These are phyloP conservation scores for Bugulina stolonifera DNA, from an alignment of 2,888 invertebrate genomes.

Conservation along the genomic window DNA sequence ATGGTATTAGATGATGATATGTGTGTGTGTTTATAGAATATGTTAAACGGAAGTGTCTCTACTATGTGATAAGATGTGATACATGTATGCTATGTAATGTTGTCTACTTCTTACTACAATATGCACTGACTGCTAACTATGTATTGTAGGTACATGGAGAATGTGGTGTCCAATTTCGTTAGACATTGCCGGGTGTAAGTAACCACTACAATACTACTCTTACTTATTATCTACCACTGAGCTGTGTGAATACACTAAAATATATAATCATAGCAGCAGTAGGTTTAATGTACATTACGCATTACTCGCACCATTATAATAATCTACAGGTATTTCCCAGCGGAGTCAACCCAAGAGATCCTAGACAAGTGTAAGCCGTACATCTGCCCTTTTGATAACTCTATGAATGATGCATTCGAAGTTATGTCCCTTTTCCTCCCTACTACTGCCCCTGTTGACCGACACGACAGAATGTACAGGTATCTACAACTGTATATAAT, in stretches of 20 bases:
- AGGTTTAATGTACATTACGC: no score
- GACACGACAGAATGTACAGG: slow-evolving; percentile 48
- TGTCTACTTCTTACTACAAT: no score
- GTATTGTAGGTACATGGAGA: slow-evolving; percentile 50
- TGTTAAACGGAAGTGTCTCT: no score
- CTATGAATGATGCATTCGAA: slow-evolving; percentile 48
- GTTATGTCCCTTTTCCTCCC: slow-evolving; percentile 73
- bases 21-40: no score
- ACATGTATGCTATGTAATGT: no score
- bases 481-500: no score
- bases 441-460: slow-evolving; percentile 60
- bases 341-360: slow-evolving; percentile 73
- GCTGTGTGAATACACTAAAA: no score
- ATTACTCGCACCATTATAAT: background rate
- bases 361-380: slow-evolving; percentile 73
- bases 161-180: slow-evolving; percentile 47
- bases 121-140: background rate
- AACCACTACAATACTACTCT: background rate
- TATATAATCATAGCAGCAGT: no score
- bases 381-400: slow-evolving; percentile 66
- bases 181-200: slow-evolving; percentile 49
- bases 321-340: slow-evolving; percentile 48
- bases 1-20: no score
- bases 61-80: no score
- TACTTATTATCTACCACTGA: no score